Evolutionary conservation across 2,113 vertebrate species (phyloP), one percentile per base, ranked within the genome.

Genomic region (Gobio gobio): DNA sequence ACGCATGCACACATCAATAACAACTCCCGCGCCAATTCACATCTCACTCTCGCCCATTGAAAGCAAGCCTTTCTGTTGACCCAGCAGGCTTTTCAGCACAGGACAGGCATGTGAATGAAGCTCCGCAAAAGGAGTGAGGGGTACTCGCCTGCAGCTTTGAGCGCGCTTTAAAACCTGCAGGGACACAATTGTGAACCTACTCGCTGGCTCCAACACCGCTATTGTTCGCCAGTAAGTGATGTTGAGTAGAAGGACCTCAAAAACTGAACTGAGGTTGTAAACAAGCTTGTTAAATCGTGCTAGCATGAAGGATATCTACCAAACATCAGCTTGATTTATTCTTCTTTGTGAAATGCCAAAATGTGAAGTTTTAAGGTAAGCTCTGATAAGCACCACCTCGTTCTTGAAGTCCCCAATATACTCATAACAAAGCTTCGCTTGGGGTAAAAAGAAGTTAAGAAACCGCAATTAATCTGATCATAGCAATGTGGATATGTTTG

Each of bases 1-100:
- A 63, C 13, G 45, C 49, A 80, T 63, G 45, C 81, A 87, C 73
- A 22, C 77, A 78, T 16, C 43, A 4, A 12, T 74, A 43, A 83
- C 82, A 76, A 84, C 85, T 51, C 86, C 74, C 54, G 36, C 45
- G 24, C 75, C 20, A 82, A 66, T 56, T 26, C 22, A 43, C 74
- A 74, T 77, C 87, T 78, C 63, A 79, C 79, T 82, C 64, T 82
- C 16, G 4, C 88, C 92, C 87, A 87, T 93, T 94, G 92, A 94
- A 94, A 94, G 90, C 90, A 93, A 93, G 93, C 92, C 92, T 94
- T 94, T 94, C 89, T 94, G 91, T 90, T 88, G 90, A 90, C 84
- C 78, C 80, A 88, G 85, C 86, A 88, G 77, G 85, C 66, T 91
- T 92, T 93, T 92, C 86, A 86, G 84, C 89, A 85, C 90, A 90